Evolutionary conservation across 64 coral and sea anemone species (phyloP).

Genomic region (Dendronephthya gigantea): DNA sequence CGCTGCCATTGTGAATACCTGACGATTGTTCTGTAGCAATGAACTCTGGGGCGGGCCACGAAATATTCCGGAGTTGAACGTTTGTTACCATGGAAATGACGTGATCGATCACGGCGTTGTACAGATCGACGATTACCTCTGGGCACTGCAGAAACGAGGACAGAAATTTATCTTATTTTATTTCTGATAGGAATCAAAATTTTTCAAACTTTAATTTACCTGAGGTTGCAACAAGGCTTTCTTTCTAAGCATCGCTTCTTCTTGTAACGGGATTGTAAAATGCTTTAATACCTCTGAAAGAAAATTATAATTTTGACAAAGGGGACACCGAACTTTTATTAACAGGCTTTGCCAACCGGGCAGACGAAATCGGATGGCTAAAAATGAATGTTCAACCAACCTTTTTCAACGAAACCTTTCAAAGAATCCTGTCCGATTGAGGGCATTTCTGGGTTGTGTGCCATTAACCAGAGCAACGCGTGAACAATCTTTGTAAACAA

Average conservation of each 20-base stretch:
- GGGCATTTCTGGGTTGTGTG: not conserved
- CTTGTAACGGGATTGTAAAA: not conserved
- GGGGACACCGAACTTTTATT: not conserved
- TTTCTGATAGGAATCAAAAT: not conserved
- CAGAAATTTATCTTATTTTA: not conserved
- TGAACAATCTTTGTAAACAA: not conserved
- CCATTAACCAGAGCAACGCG: not conserved
- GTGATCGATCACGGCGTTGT: conserved; percentile 2
- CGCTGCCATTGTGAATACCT: not conserved
- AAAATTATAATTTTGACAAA: not conserved
- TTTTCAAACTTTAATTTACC: not conserved
- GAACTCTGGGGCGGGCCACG: not conserved
- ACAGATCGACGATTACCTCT: not conserved
- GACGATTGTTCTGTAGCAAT: not conserved
- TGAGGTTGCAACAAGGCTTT: not conserved
- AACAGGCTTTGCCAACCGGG: not conserved
- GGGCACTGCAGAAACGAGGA: not conserved
- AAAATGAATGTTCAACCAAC: not conserved
- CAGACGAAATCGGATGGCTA: not conserved
- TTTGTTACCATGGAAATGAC: not conserved
- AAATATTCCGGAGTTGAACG: not conserved
- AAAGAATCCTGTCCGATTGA: not conserved
- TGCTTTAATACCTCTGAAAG: not conserved
- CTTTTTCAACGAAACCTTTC: not conserved
- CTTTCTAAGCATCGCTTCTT: not conserved